Evolutionary conservation across 2,888 invertebrate genomes (phyloP).

Genomic region (Campopleginae sp.): DNA sequence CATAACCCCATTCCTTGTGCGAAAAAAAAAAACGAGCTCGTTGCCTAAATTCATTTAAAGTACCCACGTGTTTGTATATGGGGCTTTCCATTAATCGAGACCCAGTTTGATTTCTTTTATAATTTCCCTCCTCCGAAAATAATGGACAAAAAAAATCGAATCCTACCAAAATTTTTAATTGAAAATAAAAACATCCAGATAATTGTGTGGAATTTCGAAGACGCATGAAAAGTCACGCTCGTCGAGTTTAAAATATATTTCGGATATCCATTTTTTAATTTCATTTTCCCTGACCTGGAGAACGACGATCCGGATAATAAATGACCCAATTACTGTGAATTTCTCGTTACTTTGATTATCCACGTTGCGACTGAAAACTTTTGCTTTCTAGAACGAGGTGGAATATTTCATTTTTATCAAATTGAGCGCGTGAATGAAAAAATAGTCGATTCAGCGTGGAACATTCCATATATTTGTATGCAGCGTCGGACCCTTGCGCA

Average conservation of each 20-base stretch:
- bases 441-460: background rate
- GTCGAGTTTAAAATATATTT: background rate
- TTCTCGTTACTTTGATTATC: background rate
- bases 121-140: background rate
- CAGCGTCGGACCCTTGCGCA: conserved; percentile 50
- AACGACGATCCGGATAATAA: background rate
- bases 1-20: conserved; percentile 8
- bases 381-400: background rate
- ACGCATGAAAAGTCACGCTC: background rate
- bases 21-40: background rate
- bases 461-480: conserved; percentile 7
- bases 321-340: background rate
- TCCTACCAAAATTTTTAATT: background rate
- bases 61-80: background rate
- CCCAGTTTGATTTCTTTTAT: background rate
- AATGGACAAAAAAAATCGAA: background rate
- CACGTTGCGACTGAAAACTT: background rate
- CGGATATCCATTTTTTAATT: background rate
- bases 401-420: background rate
- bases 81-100: background rate
- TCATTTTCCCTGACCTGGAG: background rate
- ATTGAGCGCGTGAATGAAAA: background rate
- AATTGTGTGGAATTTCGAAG: background rate
- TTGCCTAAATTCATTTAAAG: background rate
- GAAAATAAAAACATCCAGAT: background rate